phyloP scores from a whole-genome alignment of 2,888 invertebrate genomes.

The Molorchus minor region DNA sequence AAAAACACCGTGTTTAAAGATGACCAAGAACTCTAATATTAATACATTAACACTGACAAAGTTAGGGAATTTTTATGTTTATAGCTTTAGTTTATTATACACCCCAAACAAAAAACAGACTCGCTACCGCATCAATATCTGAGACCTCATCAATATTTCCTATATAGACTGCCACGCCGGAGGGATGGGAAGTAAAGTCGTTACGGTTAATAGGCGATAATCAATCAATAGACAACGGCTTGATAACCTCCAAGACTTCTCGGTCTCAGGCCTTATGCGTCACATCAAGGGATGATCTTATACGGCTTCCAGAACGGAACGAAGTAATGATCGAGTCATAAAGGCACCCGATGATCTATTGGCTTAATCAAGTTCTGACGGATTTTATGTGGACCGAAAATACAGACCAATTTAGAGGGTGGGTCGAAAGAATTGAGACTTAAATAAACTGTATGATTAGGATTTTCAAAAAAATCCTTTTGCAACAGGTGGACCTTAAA shows the following conservation, averaged over 20 bases:
- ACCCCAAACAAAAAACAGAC: too few relatives aligned
- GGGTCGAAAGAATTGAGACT: too few relatives aligned
- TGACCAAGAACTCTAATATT: too few relatives aligned
- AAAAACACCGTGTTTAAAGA: too few relatives aligned
- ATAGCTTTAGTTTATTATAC: too few relatives aligned
- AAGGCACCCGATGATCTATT: constrained; percentile 35
- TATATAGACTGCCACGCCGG: constrained; percentile 11
- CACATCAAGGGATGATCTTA: constrained; percentile 38
- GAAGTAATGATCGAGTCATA: constrained; percentile 34
- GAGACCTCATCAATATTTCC: constrained; percentile 21
- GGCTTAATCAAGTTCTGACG: constrained; percentile 31
- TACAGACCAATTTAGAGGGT: too few relatives aligned
- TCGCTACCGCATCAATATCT: constrained; percentile 5
- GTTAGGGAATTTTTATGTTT: too few relatives aligned
- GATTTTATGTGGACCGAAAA: constrained; percentile 1
- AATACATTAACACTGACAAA: too few relatives aligned
- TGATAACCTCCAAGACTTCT: constrained; percentile 38
- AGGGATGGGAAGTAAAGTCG: constrained; percentile 30
- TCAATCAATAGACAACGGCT: constrained; percentile 51
- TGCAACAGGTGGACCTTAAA: too few relatives aligned
- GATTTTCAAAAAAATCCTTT: too few relatives aligned
- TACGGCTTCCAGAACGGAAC: constrained; percentile 32
- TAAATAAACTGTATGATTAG: too few relatives aligned
- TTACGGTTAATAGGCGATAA: constrained; percentile 44
- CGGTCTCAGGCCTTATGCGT: constrained; percentile 5